phyloP scores from a whole-genome alignment of 2,888 invertebrate species.

The Drosophila greeni region DNA sequence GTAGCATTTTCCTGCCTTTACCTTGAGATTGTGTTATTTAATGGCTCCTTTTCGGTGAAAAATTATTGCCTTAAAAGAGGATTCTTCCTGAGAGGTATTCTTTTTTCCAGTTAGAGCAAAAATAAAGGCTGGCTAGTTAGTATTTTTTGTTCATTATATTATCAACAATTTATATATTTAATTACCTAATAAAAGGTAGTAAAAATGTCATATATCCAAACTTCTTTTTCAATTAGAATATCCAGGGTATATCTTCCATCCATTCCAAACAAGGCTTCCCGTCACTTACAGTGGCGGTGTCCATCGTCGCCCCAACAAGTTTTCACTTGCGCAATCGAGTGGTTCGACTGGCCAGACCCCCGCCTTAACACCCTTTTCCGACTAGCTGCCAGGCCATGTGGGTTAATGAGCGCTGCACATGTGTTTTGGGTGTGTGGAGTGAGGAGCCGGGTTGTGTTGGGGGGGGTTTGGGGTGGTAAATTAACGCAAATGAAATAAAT shows the following conservation, averaged over 20 bases:
- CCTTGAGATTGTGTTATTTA: too few relatives aligned
- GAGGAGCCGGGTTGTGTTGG: neutral
- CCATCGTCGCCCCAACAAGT: slow-evolving; percentile 41
- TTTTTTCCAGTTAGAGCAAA: too few relatives aligned
- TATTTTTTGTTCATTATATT: too few relatives aligned
- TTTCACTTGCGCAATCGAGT: slow-evolving; percentile 47
- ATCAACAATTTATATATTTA: neutral
- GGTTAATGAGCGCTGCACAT: slow-evolving; percentile 47
- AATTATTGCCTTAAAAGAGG: too few relatives aligned
- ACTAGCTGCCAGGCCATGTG: slow-evolving; percentile 40
- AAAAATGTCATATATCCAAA: neutral
- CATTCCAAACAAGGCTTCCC: slow-evolving; percentile 12
- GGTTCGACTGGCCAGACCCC: slow-evolving; percentile 28
- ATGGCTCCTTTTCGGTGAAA: too few relatives aligned
- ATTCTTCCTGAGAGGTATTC: too few relatives aligned
- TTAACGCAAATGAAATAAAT: slow-evolving; percentile 40
- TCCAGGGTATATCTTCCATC: slow-evolving; percentile 17
- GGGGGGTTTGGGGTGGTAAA: slow-evolving; percentile 23
- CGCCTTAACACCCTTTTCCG: slow-evolving; percentile 21
- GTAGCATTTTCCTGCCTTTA: neutral
- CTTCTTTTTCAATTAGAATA: slow-evolving; percentile 5
- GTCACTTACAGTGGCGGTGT: slow-evolving; percentile 21
- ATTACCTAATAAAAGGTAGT: neutral
- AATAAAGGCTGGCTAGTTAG: too few relatives aligned
- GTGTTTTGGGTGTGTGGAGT: slow-evolving; percentile 2